These are phyloP conservation scores for Caenorhabditis tropicalis DNA, from an alignment of 1,140 invertebrate species.

Conservation along the genomic window DNA sequence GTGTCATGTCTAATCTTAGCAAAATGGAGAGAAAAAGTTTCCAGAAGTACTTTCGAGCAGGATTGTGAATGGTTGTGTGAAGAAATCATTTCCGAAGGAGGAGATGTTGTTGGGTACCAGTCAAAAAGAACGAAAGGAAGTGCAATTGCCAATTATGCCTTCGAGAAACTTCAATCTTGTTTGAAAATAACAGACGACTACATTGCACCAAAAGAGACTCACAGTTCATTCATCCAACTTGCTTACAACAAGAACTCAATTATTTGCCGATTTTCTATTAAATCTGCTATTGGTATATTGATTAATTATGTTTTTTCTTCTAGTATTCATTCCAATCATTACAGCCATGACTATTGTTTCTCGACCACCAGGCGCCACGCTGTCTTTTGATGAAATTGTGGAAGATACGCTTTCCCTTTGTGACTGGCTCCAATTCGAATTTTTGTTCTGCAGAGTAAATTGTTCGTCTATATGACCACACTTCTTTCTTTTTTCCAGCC, in stretches of 20 bases:
- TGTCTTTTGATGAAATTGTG: conserved; percentile 29
- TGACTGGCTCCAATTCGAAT: conserved; percentile 57
- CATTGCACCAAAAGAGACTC: not conserved
- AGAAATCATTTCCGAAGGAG: conserved; percentile 1
- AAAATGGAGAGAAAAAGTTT: conserved; percentile 26
- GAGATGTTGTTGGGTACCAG: conserved; percentile 31
- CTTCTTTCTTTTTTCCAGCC: not conserved
- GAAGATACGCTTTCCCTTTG: conserved; percentile 50
- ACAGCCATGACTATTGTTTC: conserved; percentile 42
- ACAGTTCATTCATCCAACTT: conserved; percentile 23
- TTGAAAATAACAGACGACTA: conserved; percentile 26
- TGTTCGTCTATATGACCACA: not conserved
- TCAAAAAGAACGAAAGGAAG: not conserved
- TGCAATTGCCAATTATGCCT: not conserved
- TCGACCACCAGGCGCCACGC: not conserved
- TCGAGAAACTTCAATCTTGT: conserved; percentile 29
- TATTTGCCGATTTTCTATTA: conserved; percentile 31
- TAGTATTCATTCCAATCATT: not conserved
- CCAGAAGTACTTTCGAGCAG: not conserved
- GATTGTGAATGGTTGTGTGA: conserved; percentile 55
- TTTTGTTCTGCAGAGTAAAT: conserved; percentile 55
- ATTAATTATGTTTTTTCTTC: not conserved
- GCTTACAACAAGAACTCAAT: conserved; percentile 47
- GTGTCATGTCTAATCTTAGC: not conserved
- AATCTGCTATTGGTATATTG: conserved; percentile 40